Conservation (phyloP, 2,888 invertebrate genomes). For the Chloroclysta siterata region DNA sequence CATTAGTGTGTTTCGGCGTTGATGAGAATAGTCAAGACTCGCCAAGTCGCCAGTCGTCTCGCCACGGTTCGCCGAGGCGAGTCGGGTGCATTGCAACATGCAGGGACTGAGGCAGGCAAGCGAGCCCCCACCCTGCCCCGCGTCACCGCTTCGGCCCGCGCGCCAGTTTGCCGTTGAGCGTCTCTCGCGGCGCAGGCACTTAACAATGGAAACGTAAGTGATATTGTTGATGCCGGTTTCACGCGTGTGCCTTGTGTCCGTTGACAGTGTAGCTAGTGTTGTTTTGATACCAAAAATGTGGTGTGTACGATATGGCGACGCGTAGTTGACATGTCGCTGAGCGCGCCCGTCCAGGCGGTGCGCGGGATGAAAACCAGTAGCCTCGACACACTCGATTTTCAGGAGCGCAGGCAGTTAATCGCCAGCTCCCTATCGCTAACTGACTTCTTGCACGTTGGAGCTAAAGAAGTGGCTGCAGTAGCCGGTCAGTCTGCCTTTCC, state of each 20-base stretch:
- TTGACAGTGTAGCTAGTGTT: constrained; percentile 65
- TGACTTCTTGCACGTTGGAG: constrained; percentile 91
- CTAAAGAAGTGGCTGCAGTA: constrained; percentile 83
- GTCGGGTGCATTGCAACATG: constrained; percentile 78
- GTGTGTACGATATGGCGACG: constrained; percentile 70
- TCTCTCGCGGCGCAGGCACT: constrained; percentile 78
- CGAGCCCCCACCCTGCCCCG: constrained; percentile 77
- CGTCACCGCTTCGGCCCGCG: constrained; percentile 57
- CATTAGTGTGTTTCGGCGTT: constrained; percentile 44
- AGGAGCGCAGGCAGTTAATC: constrained; percentile 95
- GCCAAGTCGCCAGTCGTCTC: constrained; percentile 51
- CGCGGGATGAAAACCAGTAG: constrained; percentile 89
- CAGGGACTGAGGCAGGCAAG: constrained; percentile 69
- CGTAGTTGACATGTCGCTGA: constrained; percentile 84
- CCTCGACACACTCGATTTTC: constrained; percentile 95
- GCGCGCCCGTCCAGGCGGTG: constrained; percentile 82
- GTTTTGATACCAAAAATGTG: constrained; percentile 63
- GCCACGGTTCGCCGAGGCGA: constrained; percentile 62
- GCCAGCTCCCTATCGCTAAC: constrained; percentile 94
- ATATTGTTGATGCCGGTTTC: constrained; percentile 58
- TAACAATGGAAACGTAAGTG: constrained; percentile 59
- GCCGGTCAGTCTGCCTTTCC: constrained; percentile 73
- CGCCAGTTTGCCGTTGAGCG: constrained; percentile 81
- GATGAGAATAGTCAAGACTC: constrained; percentile 43
- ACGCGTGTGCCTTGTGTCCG: constrained; percentile 71